phyloP scores from a whole-genome alignment of 2,888 invertebrate genomes.

The Artemia sp. region DNA sequence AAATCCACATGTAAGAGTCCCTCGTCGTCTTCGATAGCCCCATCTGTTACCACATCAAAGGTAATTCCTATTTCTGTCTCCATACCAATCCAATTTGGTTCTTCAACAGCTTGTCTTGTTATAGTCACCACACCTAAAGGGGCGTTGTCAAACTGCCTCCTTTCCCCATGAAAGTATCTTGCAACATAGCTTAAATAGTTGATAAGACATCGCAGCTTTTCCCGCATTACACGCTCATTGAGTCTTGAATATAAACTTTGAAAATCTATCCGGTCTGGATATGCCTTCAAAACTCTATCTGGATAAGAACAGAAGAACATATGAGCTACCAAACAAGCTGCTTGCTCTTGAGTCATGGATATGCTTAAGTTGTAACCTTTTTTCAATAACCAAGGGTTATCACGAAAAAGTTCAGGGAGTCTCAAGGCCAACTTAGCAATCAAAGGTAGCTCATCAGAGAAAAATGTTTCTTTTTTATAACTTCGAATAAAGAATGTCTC shows the following conservation, averaged over 20 bases:
- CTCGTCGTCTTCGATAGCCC: conserved; percentile 9
- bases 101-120: not conserved
- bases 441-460: not conserved
- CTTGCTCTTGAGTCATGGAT: conserved; percentile 8
- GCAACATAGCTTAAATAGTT: not conserved
- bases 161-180: not conserved
- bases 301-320: not conserved
- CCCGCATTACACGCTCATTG: not conserved
- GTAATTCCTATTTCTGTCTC: not conserved
- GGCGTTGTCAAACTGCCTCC: not conserved
- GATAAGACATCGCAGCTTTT: not conserved
- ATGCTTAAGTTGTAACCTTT: not conserved
- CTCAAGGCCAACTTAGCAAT: not conserved
- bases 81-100: not conserved
- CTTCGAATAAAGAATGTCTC: not conserved
- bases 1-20: not conserved
- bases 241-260: not conserved
- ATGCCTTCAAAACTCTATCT: not conserved
- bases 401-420: not conserved
- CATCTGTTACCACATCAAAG: conserved; percentile 5
- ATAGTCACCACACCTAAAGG: not conserved
- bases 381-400: not conserved
- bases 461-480: not conserved
- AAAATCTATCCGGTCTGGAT: not conserved
- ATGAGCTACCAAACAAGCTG: not conserved